These are phyloP conservation scores for Spheniscus mendiculus DNA, from an alignment of 2,113 vertebrate genomes.

Conservation along the genomic window DNA sequence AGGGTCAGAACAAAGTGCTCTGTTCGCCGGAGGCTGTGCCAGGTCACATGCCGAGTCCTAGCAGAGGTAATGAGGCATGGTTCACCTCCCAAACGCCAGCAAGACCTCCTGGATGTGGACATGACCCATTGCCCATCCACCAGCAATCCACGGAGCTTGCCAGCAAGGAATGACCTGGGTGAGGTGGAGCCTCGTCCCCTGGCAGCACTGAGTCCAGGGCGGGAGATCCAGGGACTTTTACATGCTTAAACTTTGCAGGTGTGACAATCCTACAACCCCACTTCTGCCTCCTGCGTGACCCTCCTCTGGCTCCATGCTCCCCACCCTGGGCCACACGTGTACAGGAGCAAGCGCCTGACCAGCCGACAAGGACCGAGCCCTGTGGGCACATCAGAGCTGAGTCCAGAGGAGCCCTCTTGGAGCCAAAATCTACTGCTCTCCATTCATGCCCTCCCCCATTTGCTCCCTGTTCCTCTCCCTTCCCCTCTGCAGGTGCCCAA, in stretches of 20 bases:
- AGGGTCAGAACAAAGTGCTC: constrained; percentile 48
- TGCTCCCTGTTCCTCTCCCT: background rate
- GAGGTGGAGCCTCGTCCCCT: background rate
- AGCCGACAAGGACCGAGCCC: accelerated
- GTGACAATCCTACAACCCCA: accelerated
- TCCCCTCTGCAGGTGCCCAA: background rate
- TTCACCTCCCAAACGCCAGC: background rate
- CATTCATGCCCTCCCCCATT: background rate
- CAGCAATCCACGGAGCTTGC: background rate
- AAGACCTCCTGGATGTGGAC: background rate
- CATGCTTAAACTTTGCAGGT: background rate
- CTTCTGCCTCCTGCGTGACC: background rate
- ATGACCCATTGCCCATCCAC: background rate
- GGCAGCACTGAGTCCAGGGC: accelerated
- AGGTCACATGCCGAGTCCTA: background rate
- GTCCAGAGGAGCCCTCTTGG: background rate
- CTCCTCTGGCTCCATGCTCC: background rate
- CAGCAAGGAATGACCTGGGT: background rate
- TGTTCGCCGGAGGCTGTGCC: background rate
- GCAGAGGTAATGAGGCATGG: background rate
- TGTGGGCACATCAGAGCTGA: background rate
- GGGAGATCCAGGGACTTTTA: background rate
- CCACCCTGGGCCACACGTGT: accelerated
- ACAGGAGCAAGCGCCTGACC: background rate
- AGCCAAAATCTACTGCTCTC: background rate